Conservation (phyloP, 2,113 vertebrate species). For the Boulengeromyrus knoepffleri region DNA sequence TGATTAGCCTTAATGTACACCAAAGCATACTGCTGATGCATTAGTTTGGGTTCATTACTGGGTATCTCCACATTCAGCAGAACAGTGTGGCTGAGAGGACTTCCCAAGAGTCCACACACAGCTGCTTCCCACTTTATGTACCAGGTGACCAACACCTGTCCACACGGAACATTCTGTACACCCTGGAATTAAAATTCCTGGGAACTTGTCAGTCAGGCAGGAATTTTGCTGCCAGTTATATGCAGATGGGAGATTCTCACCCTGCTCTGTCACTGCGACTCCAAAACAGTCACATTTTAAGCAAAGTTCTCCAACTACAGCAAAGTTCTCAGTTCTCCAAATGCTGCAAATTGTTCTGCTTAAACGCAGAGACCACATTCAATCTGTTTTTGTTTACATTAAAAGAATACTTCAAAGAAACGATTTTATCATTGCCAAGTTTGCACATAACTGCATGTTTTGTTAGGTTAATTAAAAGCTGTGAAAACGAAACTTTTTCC, state of each 20-base stretch:
- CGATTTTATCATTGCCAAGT: neutral
- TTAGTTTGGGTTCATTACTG: neutral
- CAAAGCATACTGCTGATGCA: neutral
- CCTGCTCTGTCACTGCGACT: neutral
- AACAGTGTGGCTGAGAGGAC: neutral
- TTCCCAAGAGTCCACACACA: neutral
- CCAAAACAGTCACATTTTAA: neutral
- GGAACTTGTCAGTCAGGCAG: neutral
- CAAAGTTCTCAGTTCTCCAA: neutral
- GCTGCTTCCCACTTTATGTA: neutral
- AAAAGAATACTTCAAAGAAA: neutral
- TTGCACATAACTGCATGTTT: neutral
- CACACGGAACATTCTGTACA: neutral
- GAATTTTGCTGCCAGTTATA: neutral
- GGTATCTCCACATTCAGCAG: neutral
- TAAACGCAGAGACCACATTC: neutral
- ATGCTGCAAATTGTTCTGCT: neutral
- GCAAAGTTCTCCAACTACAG: neutral
- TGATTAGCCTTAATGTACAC: neutral
- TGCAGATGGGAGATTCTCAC: neutral
- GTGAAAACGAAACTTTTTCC: neutral
- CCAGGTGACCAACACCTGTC: constrained; percentile 9
- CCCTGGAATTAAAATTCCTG: constrained; percentile 8
- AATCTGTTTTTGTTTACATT: neutral
- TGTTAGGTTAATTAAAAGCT: neutral